Evolutionary conservation across 2,888 invertebrate genomes (phyloP).

Genomic region (Bedellia somnulentella): DNA sequence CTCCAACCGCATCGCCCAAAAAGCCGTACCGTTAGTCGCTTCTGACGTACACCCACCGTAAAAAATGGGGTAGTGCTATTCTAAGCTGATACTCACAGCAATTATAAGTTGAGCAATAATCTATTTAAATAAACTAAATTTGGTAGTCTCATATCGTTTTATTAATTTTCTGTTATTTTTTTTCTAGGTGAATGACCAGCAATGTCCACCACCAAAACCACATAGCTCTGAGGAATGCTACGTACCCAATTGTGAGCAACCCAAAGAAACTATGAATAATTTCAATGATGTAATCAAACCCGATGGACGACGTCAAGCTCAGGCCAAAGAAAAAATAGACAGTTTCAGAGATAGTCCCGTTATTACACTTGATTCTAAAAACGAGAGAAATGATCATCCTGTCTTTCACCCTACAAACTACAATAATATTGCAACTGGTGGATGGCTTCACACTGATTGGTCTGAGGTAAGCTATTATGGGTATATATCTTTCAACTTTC

Average conservation of each 20-base stretch:
- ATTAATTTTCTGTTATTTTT: too few relatives aligned
- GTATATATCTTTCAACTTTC: conserved; percentile 6
- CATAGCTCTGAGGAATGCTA: conserved; percentile 38
- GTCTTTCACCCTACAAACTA: conserved; percentile 26
- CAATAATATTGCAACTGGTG: conserved; percentile 36
- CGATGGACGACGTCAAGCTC: conserved; percentile 40
- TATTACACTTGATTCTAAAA: conserved; percentile 30
- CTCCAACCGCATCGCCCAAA: too few relatives aligned
- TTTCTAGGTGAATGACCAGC: conserved; percentile 47
- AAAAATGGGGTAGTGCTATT: too few relatives aligned
- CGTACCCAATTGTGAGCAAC: conserved; percentile 37
- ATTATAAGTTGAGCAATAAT: too few relatives aligned
- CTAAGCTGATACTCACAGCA: too few relatives aligned
- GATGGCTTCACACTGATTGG: conserved; percentile 66
- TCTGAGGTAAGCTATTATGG: conserved; percentile 39
- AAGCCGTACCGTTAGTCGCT: too few relatives aligned
- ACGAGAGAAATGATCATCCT: conserved; percentile 19
- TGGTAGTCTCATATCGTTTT: too few relatives aligned
- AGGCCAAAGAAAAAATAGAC: conserved; percentile 34
- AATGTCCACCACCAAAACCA: conserved; percentile 50
- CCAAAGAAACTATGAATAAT: too few relatives aligned
- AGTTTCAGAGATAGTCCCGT: conserved; percentile 42
- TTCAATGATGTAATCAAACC: too few relatives aligned
- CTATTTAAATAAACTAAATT: too few relatives aligned
- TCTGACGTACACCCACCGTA: too few relatives aligned